These are phyloP conservation scores for Leucophora obtusa DNA, from an alignment of 2,888 invertebrate genomes.

Conservation along the genomic window DNA sequence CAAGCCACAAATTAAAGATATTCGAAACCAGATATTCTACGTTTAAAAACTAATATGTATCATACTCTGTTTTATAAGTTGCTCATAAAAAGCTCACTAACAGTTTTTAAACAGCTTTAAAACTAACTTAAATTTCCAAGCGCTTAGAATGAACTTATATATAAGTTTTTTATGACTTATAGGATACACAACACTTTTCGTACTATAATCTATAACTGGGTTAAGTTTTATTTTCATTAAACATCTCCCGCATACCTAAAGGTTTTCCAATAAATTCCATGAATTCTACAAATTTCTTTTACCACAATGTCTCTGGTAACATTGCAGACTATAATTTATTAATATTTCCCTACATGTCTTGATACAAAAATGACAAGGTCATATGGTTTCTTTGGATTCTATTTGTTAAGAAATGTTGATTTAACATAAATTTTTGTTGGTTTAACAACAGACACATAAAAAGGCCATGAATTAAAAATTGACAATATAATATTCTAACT, in stretches of 20 bases:
- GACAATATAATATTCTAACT: slow-evolving; percentile 37
- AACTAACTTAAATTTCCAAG: too few relatives aligned
- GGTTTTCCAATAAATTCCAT: not conserved
- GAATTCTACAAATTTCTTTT: slow-evolving; percentile 4
- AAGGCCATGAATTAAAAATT: slow-evolving; percentile 57
- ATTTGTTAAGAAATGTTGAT: slow-evolving; percentile 11
- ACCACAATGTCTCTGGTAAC: slow-evolving; percentile 32
- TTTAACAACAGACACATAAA: slow-evolving; percentile 4
- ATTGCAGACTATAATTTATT: slow-evolving; percentile 39
- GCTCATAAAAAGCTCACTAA: too few relatives aligned
- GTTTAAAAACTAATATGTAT: too few relatives aligned
- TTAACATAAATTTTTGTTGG: slow-evolving; percentile 6
- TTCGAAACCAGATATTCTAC: too few relatives aligned
- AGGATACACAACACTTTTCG: too few relatives aligned
- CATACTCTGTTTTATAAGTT: too few relatives aligned
- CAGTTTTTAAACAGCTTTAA: too few relatives aligned
- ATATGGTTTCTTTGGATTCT: slow-evolving; percentile 2
- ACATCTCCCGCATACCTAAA: not conserved
- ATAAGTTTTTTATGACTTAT: too few relatives aligned
- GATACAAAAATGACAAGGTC: slow-evolving; percentile 45
- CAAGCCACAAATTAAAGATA: too few relatives aligned
- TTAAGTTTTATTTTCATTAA: not conserved
- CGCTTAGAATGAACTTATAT: too few relatives aligned
- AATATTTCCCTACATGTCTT: slow-evolving; percentile 42
- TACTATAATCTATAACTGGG: too few relatives aligned